Evolutionary conservation across 2,113 vertebrate species (phyloP).

Genomic region (Aix galericulata): DNA sequence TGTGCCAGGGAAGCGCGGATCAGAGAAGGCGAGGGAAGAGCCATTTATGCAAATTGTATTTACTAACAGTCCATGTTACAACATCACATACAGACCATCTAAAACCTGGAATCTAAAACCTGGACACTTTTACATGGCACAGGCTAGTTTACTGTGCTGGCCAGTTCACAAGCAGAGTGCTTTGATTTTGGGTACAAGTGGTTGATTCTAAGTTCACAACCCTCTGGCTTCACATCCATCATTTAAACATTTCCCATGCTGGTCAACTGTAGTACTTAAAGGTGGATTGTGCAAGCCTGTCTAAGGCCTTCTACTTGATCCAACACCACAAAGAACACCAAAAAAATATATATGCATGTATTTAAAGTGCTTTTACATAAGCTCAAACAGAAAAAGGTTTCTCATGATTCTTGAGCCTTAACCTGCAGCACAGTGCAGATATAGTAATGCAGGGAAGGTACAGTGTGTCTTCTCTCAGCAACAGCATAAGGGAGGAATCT

Average conservation of each 20-base stretch:
- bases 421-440: neutral
- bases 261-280: neutral
- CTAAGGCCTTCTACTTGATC: neutral
- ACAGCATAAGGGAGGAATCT: conserved; percentile 13
- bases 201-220: neutral
- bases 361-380: neutral
- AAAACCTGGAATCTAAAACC: neutral
- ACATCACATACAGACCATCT: neutral
- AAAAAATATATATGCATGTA: no score
- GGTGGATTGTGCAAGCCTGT: neutral
- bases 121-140: neutral
- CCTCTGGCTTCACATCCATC: neutral
- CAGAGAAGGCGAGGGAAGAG: neutral
- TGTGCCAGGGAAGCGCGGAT: neutral
- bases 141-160: neutral
- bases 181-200: neutral
- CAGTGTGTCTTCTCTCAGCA: neutral
- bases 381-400: neutral
- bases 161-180: neutral
- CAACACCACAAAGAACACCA: neutral
- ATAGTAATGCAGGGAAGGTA: neutral
- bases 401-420: neutral
- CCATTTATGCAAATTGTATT: neutral
- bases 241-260: neutral
- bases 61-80: neutral